phyloP scores from a whole-genome alignment of 1,140 invertebrate genomes.

The Campoletis sonorensis region DNA sequence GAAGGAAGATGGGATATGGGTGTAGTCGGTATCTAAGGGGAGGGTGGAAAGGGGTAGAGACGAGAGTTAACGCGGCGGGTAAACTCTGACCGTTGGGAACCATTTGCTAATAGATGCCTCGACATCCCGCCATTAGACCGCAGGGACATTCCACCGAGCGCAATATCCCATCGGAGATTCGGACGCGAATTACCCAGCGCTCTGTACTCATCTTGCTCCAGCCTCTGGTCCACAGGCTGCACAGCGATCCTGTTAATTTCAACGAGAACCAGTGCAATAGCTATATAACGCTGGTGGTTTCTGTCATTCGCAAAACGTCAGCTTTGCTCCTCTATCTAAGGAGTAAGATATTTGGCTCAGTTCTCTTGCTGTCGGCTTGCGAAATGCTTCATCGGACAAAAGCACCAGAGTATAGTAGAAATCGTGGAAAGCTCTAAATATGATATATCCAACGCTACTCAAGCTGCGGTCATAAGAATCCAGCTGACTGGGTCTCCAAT shows the following conservation, averaged over 20 bases:
- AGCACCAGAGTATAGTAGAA: neutral
- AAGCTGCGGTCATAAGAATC: neutral
- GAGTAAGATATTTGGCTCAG: constrained; percentile 28
- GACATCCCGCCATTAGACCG: constrained; percentile 69
- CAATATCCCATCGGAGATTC: constrained; percentile 69
- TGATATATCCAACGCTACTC: constrained; percentile 5
- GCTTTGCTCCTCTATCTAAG: constrained; percentile 27
- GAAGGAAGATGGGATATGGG: constrained; percentile 3
- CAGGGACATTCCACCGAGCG: constrained; percentile 66
- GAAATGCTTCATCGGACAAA: constrained; percentile 1
- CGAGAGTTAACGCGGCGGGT: constrained; percentile 63
- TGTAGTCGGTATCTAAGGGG: neutral
- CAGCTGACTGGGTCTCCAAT: constrained; percentile 8
- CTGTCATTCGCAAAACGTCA: constrained; percentile 27
- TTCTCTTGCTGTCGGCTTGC: neutral
- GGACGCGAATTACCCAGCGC: constrained; percentile 62
- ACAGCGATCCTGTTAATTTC: constrained; percentile 59
- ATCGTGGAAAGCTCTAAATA: constrained; percentile 1
- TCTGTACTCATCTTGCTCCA: constrained; percentile 13
- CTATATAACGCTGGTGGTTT: constrained; percentile 1
- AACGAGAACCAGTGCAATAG: constrained; percentile 14
- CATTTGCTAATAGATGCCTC: constrained; percentile 72
- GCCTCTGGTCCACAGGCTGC: neutral
- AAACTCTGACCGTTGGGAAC: constrained; percentile 68
- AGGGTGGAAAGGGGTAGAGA: constrained; percentile 18